Percentiles rank a stretch among this genome's conserved stretches.
phyloP scores from a whole-genome alignment of 2,888 invertebrate species.

The Diaprepes abbreviatus region DNA sequence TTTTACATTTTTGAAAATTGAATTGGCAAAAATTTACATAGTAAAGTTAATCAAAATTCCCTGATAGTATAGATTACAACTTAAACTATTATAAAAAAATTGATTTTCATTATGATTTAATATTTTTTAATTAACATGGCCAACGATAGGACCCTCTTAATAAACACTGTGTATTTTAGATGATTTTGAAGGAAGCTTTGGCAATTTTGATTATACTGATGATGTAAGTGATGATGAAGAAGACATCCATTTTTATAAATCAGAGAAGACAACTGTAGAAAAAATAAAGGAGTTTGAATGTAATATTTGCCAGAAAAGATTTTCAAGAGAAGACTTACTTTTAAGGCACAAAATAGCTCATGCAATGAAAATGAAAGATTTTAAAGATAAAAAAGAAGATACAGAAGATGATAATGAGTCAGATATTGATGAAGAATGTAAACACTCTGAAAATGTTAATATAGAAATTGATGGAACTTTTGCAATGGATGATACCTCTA shows the following conservation, averaged over 20 bases:
- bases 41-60: too few relatives aligned
- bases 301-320: slow-evolving; percentile 61
- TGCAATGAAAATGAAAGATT: slow-evolving; percentile 59
- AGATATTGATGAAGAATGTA: slow-evolving; percentile 10
- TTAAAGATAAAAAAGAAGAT: slow-evolving; percentile 53
- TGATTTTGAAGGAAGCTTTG: slow-evolving; percentile 15
- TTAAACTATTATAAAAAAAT: too few relatives aligned
- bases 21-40: too few relatives aligned
- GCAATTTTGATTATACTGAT: slow-evolving; percentile 40
- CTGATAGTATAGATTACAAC: too few relatives aligned
- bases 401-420: slow-evolving; percentile 43
- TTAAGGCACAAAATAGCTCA: slow-evolving; percentile 63
- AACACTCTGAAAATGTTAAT: slow-evolving; percentile 11
- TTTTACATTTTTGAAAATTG: too few relatives aligned
- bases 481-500: slow-evolving; percentile 25
- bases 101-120: too few relatives aligned
- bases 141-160: too few relatives aligned
- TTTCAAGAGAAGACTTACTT: slow-evolving; percentile 61
- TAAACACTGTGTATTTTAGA: slow-evolving; percentile 24
- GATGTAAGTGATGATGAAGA: slow-evolving; percentile 55
- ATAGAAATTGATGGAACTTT: slow-evolving; percentile 30
- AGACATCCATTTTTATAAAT: slow-evolving; percentile 33
- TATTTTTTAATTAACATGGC: too few relatives aligned
- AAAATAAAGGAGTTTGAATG: slow-evolving; percentile 60
- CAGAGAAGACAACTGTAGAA: slow-evolving; percentile 31